Percentiles rank a stretch among this genome's conserved stretches.
Evolutionary conservation across 1,140 invertebrate species (phyloP).

Genomic region (Eupristina koningsbergeri): DNA sequence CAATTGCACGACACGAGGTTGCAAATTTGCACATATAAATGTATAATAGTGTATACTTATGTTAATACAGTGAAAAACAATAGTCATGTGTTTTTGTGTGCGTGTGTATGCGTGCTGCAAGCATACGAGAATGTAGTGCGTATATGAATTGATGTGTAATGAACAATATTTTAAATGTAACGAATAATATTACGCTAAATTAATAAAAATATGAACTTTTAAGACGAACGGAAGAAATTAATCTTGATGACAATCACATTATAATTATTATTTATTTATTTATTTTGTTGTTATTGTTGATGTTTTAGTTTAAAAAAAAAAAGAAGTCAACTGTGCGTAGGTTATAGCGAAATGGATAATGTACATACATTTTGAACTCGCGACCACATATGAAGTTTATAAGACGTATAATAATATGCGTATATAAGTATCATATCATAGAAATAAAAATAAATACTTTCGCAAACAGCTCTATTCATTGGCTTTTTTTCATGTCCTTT

Average conservation of each 20-base stretch:
- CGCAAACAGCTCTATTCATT: constrained; percentile 42
- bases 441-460: constrained; percentile 55
- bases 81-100: background rate
- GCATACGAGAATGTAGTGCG: too few species aligned
- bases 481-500: constrained; percentile 38
- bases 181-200: background rate
- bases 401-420: constrained; percentile 31
- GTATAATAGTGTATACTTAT: background rate
- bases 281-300: background rate
- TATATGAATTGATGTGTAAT: background rate
- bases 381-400: background rate
- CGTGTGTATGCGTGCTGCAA: too few species aligned
- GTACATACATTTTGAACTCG: constrained; percentile 28
- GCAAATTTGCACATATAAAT: constrained; percentile 40
- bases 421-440: constrained; percentile 36
- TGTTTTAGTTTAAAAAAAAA: too few species aligned
- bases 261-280: background rate
- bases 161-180: background rate
- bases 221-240: constrained; percentile 34
- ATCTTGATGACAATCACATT: background rate
- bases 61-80: background rate
- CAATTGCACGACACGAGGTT: constrained; percentile 65
- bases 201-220: constrained; percentile 13
- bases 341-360: constrained; percentile 10
- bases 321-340: constrained; percentile 25